Evolutionary conservation across 1,140 invertebrate genomes (phyloP).

Genomic region (Drosophila lacteicornis): DNA sequence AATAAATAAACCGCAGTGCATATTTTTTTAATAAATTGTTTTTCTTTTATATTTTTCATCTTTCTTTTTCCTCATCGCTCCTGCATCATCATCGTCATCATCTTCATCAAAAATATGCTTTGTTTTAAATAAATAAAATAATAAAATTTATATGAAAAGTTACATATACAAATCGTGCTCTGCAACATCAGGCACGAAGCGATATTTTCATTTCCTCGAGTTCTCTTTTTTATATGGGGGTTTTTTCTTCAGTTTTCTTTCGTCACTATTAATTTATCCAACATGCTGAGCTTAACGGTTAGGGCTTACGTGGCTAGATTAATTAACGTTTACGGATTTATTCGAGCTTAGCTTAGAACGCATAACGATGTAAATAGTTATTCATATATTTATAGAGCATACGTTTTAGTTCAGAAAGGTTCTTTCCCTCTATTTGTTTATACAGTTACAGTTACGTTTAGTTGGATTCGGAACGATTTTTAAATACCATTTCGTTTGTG

Average conservation of each 20-base stretch:
- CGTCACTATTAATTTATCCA: constrained; percentile 67
- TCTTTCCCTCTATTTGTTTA: constrained; percentile 43
- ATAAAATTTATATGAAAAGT: constrained; percentile 72
- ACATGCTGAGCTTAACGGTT: constrained; percentile 72
- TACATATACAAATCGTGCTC: constrained; percentile 73
- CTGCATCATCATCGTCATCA: constrained; percentile 48
- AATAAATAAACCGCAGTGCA: constrained; percentile 30
- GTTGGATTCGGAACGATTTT: constrained; percentile 63
- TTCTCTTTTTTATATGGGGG: constrained; percentile 29
- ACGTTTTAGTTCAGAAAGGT: constrained; percentile 39
- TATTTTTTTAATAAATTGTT: constrained; percentile 76
- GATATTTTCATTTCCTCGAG: constrained; percentile 53
- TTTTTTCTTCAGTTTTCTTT: constrained; percentile 37
- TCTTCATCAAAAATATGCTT: constrained; percentile 67
- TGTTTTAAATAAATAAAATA: constrained; percentile 82
- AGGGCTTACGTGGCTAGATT: constrained; percentile 62
- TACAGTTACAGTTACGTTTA: constrained; percentile 74
- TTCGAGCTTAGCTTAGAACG: constrained; percentile 79
- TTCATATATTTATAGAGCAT: constrained; percentile 47
- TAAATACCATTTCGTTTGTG: constrained; percentile 65
- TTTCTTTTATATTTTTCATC: constrained; percentile 76
- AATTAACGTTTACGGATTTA: constrained; percentile 76
- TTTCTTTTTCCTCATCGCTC: constrained; percentile 60
- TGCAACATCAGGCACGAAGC: constrained; percentile 75
- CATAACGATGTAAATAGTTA: constrained; percentile 78